Evolutionary conservation across 1,140 invertebrate species (phyloP), one percentile per base, ranked within the genome.

Genomic region (Zaprionus lachaisei): DNA sequence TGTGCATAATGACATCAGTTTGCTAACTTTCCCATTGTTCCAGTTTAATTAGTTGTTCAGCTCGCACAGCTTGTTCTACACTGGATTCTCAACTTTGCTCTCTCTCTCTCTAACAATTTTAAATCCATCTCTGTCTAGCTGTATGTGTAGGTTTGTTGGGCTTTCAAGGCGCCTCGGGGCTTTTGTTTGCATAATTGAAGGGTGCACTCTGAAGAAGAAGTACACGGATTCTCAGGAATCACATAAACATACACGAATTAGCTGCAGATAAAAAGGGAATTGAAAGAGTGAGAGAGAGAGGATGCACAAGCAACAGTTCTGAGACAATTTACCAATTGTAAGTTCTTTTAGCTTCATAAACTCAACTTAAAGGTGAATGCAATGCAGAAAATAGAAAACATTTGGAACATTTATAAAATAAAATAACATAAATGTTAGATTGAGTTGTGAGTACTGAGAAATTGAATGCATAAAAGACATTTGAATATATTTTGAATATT

Each of bases 41-140:
- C 79, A 90, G 81, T 89, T 89, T 84, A 90, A 89, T 90, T 90
- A 84, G 85, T 87, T 87, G 84, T 70, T 85, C 62, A 82, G 72
- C 69, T 79, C 61, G 47, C 61, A 47, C 41, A 17, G 41, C 47
- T 34, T 15, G 28, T 54, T 63, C 38, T 79, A 72, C 34, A 70
- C 58, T 38, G 58, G 57, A 41, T 62, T 70, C 54, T 56, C 26
- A 47, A 79, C 73, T 49, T 37, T 55, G 15, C 37, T 34, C 5
- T 37, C 58, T 55, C 37, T 69, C 65, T 55, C 37, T 55, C 58
- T 44, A 6, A n/a, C 5, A n/a, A 15, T 49, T 17, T 7, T 22
- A 9, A 49, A 12, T 17, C 14, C 4, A 15, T 41, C 58, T 66
- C 70, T 72, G 47, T 61, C 20, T 72, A 24, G 63, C 22, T 76